phyloP scores from a whole-genome alignment of 2,113 vertebrate genomes.

The Madoqua kirkii region DNA sequence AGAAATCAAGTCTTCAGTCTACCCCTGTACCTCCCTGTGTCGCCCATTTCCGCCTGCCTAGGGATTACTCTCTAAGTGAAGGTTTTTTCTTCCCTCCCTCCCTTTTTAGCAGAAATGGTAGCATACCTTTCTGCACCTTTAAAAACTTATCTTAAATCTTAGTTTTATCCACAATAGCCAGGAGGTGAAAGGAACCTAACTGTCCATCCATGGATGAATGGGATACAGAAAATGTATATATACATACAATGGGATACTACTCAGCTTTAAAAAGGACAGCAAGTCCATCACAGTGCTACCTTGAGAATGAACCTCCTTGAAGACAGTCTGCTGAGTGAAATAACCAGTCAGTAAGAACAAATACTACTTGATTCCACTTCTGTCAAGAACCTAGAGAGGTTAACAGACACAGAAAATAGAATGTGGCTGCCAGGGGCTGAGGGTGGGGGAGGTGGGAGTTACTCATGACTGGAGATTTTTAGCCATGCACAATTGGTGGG shows the following conservation, averaged over 20 bases:
- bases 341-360: not conserved
- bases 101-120: not conserved
- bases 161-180: not conserved
- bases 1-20: not conserved
- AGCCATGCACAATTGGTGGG: too few species aligned
- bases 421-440: not conserved
- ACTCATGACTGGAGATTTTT: not conserved
- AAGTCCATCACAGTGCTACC: not conserved
- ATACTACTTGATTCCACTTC: not conserved
- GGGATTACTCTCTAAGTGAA: not conserved
- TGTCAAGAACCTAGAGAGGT: not conserved
- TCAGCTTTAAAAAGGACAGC: not conserved
- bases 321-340: not conserved
- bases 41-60: not conserved
- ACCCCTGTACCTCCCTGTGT: not conserved
- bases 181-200: not conserved
- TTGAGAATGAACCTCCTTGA: not conserved
- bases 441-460: accelerated
- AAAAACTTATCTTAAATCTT: not conserved
- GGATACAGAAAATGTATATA: not conserved
- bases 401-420: not conserved
- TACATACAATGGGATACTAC: not conserved
- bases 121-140: not conserved
- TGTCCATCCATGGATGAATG: not conserved
- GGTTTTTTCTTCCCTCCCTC: not conserved